A percentile compares a stretch with the other conserved stretches of the same genome.
phyloP scores from a whole-genome alignment of 2,888 invertebrate species.

The Eucriotettix oculatus region DNA sequence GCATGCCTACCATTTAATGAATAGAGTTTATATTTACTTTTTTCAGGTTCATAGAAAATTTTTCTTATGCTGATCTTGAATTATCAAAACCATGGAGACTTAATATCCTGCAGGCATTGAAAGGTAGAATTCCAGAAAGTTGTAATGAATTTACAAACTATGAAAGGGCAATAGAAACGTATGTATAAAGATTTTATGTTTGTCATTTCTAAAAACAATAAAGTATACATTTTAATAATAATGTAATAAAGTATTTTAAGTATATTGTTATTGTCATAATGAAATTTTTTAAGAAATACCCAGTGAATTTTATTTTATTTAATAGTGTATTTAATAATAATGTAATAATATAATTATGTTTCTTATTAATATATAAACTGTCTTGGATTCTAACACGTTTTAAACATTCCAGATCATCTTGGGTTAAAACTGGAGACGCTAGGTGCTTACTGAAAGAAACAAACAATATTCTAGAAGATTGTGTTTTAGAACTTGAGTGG shows the following conservation, averaged over 20 bases:
- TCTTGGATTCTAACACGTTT: no score
- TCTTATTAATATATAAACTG: no score
- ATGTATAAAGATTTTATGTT: slow-evolving; percentile 9
- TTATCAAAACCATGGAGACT: slow-evolving; percentile 54
- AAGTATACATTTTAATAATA: not conserved
- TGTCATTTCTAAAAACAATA: not conserved
- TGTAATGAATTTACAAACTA: slow-evolving; percentile 39
- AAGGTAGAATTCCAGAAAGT: slow-evolving; percentile 28
- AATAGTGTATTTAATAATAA: no score
- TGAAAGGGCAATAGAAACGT: slow-evolving; percentile 63
- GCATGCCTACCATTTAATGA: not conserved
- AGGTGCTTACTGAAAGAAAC: slow-evolving; percentile 32
- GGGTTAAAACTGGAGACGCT: slow-evolving; percentile 71
- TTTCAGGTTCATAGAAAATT: slow-evolving; percentile 40
- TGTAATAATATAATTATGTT: not conserved
- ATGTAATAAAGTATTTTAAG: not conserved
- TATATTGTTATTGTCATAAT: not conserved
- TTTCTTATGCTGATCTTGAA: slow-evolving; percentile 41
- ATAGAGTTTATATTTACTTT: slow-evolving; percentile 16
- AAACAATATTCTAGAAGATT: slow-evolving; percentile 45
- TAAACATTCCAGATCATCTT: slow-evolving; percentile 39
- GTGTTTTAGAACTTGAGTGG: slow-evolving; percentile 69
- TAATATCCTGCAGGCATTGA: slow-evolving; percentile 51
- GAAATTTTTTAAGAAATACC: not conserved
- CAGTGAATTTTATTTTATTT: no score